Conservation (phyloP, 2,888 invertebrate genomes). For the Caenorhabditis sp. region DNA sequence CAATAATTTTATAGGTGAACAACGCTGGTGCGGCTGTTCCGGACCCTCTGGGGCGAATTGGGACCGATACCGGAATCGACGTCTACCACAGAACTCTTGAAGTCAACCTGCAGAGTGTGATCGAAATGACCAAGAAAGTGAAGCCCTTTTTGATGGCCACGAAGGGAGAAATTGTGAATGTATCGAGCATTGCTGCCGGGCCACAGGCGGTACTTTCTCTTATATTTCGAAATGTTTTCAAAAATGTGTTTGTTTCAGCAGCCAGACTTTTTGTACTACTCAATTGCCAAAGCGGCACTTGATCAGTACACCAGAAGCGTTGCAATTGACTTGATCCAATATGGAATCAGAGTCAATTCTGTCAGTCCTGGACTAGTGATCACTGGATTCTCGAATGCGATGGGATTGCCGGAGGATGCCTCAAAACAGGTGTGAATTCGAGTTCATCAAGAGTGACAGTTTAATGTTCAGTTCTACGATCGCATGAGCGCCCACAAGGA, state of each 20-base stretch:
- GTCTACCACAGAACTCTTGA: conserved; percentile 8
- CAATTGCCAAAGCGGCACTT: conserved; percentile 45
- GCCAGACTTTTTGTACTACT: conserved; percentile 21
- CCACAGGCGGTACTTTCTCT: conserved; percentile 31
- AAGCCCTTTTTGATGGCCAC: conserved; percentile 7
- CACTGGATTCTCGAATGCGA: conserved; percentile 45
- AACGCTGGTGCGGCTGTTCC: conserved; percentile 19
- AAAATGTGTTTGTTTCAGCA: conserved; percentile 12
- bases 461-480: conserved; percentile 20
- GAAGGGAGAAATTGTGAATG: conserved; percentile 46
- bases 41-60: conserved; percentile 3
- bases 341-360: conserved; percentile 38
- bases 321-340: conserved; percentile 28
- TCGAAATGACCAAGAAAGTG: conserved; percentile 8
- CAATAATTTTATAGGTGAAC: background rate
- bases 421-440: background rate
- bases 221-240: too few species aligned
- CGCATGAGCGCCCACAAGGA: conserved; percentile 21
- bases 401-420: conserved; percentile 26
- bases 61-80: conserved; percentile 7
- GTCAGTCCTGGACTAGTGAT: conserved; percentile 53
- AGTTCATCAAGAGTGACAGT: conserved; percentile 40
- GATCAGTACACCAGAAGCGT: conserved; percentile 42
- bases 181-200: conserved; percentile 16
- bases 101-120: conserved; percentile 26